Conservation (phyloP, 2,113 vertebrate species). For the Caranx ignobilis region DNA sequence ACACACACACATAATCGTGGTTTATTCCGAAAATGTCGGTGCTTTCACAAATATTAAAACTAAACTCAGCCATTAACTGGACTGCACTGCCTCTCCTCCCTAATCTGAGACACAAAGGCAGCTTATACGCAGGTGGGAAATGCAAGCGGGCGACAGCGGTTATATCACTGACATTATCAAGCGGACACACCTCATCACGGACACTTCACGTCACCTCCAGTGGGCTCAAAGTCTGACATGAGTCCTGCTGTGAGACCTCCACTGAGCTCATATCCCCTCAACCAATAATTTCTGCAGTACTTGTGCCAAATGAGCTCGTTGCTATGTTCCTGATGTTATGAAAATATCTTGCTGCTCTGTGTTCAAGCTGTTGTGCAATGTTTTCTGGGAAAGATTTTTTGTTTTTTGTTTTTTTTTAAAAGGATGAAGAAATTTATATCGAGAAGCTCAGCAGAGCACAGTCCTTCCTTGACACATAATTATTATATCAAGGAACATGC, state of each 20-base stretch:
- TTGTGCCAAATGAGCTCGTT: slow-evolving; percentile 20
- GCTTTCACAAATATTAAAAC: background rate
- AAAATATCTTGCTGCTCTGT: slow-evolving; percentile 10
- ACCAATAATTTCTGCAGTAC: slow-evolving; percentile 17
- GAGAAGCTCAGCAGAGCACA: background rate
- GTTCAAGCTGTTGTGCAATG: background rate
- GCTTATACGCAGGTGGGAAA: slow-evolving; percentile 1
- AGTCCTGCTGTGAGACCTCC: slow-evolving; percentile 11
- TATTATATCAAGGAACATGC: background rate
- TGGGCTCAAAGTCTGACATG: slow-evolving; percentile 26
- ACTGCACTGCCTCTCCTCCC: slow-evolving; percentile 11
- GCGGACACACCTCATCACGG: slow-evolving; percentile 37
- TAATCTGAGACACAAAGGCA: slow-evolving; percentile 11
- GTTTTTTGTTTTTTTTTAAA: background rate
- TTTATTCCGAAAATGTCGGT: background rate
- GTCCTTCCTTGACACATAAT: background rate
- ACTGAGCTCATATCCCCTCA: slow-evolving; percentile 27
- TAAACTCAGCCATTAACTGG: slow-evolving; percentile 11
- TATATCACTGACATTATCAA: slow-evolving; percentile 39
- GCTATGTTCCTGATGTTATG: background rate
- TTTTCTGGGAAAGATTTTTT: slow-evolving; percentile 1
- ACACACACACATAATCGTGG: background rate
- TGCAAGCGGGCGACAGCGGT: slow-evolving; percentile 29
- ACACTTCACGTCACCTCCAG: slow-evolving; percentile 29
- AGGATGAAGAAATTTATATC: background rate